Evolutionary conservation across 2,888 invertebrate species (phyloP).

Genomic region (Ischnura elegans): DNA sequence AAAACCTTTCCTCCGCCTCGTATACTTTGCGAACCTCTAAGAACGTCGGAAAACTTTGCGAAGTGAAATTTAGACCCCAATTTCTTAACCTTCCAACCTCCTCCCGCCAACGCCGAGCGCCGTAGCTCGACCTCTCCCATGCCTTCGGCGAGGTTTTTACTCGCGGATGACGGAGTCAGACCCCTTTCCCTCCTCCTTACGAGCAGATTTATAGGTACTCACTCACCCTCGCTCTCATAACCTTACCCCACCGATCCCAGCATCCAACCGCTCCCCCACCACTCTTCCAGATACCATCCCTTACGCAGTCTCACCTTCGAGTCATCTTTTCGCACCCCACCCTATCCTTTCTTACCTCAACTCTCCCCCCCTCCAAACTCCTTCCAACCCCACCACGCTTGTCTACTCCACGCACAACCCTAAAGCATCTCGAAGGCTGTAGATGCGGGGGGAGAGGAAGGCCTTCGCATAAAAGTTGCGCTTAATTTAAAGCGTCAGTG

Average conservation of each 20-base stretch:
- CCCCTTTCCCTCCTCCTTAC: neutral
- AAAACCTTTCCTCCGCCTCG: neutral
- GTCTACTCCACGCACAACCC: conserved; percentile 36
- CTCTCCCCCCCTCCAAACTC: neutral
- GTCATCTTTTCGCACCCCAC: neutral
- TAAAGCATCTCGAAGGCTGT: conserved; percentile 4
- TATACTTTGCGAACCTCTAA: conserved; percentile 51
- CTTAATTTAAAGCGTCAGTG: conserved; percentile 64
- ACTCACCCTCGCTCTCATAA: neutral
- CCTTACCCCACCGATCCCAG: neutral
- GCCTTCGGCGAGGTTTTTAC: conserved; percentile 2
- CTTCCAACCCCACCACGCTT: neutral
- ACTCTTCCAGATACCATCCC: neutral
- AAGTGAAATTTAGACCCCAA: conserved; percentile 64
- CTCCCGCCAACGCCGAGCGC: neutral
- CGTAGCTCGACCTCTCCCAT: neutral
- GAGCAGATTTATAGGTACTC: neutral
- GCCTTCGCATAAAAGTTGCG: conserved; percentile 62
- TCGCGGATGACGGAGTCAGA: neutral
- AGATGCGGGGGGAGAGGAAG: too few species aligned
- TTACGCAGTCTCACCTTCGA: neutral
- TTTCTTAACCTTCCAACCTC: conserved; percentile 19
- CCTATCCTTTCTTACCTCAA: neutral
- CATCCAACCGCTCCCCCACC: too few species aligned
- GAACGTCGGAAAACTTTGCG: conserved; percentile 62